Conservation (phyloP, 2,113 vertebrate genomes). For the Numida meleagris region DNA sequence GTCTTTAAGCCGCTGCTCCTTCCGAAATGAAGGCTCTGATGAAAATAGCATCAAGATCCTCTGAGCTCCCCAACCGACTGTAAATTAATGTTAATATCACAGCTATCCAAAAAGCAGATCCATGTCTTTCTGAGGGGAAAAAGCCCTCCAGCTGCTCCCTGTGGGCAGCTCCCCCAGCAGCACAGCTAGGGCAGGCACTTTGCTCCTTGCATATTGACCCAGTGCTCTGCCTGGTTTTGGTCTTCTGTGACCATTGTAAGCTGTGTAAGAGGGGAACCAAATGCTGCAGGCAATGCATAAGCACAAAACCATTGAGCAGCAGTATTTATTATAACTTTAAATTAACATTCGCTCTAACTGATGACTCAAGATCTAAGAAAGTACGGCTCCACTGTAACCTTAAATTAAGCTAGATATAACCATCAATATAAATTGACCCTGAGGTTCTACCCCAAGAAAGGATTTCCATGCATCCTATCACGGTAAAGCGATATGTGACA, state of each 20-base stretch:
- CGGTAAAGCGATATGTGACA: not conserved
- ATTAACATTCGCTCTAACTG: not conserved
- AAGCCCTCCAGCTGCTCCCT: not conserved
- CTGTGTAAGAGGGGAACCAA: not conserved
- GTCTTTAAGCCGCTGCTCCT: not conserved
- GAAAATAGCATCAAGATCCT: not conserved
- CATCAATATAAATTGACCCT: not conserved
- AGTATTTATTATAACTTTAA: not conserved
- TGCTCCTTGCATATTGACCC: not conserved
- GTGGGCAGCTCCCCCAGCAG: not conserved
- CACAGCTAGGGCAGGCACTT: not conserved
- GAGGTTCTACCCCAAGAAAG: not conserved
- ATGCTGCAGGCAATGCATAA: accelerated
- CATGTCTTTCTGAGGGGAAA: not conserved
- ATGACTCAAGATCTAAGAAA: not conserved
- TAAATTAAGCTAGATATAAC: not conserved
- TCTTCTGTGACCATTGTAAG: not conserved
- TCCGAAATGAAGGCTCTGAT: not conserved
- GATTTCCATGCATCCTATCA: not conserved
- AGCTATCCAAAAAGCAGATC: not conserved
- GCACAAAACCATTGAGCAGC: not conserved
- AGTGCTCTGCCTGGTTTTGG: accelerated
- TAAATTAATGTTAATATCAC: not conserved
- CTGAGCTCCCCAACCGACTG: not conserved
- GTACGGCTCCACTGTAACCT: not conserved